A percentile compares a stretch with the other conserved stretches of the same genome.
These are phyloP conservation scores for Siniperca undulata DNA, from an alignment of 2,797 vertebrate species.

Conservation along the genomic window DNA sequence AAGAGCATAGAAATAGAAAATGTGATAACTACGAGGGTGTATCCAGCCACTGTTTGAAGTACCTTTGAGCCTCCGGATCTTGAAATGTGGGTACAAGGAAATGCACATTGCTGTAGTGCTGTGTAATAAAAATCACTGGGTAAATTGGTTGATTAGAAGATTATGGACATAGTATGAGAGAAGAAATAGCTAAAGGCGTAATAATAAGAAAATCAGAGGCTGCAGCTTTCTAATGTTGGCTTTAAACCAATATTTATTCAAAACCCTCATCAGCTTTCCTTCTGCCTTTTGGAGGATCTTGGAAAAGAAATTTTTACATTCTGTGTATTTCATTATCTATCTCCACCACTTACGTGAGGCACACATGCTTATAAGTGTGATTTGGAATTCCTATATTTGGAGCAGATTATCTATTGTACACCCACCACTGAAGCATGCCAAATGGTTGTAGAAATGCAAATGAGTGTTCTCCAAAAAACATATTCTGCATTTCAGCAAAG, in stretches of 20 bases:
- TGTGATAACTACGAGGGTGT: conserved; percentile 80
- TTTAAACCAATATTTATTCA: conserved; percentile 65
- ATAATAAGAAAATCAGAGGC: conserved; percentile 60
- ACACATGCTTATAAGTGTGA: conserved; percentile 15
- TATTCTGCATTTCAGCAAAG: conserved; percentile 63
- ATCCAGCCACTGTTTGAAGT: conserved; percentile 81
- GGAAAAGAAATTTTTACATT: conserved; percentile 31
- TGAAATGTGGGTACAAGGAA: conserved; percentile 71
- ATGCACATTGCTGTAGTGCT: conserved; percentile 52
- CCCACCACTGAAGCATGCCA: conserved; percentile 25
- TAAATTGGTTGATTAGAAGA: conserved; percentile 76
- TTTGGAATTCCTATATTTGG: conserved; percentile 45
- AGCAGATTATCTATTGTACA: conserved; percentile 42
- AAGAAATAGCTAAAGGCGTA: conserved; percentile 52
- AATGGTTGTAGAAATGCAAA: conserved; percentile 65
- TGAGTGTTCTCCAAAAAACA: conserved; percentile 59
- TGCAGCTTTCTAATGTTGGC: conserved; percentile 64
- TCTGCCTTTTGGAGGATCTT: conserved; percentile 32
- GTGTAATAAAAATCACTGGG: conserved; percentile 61
- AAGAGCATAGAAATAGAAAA: conserved; percentile 84
- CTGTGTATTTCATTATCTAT: conserved; percentile 52
- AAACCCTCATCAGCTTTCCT: conserved; percentile 48
- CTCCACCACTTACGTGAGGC: conserved; percentile 26
- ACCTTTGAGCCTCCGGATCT: conserved; percentile 74
- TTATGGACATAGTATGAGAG: conserved; percentile 56